Evolutionary conservation across 64 coral and sea anemone species (phyloP), one percentile per base, ranked within the genome.

Genomic region (Montipora cactus): DNA sequence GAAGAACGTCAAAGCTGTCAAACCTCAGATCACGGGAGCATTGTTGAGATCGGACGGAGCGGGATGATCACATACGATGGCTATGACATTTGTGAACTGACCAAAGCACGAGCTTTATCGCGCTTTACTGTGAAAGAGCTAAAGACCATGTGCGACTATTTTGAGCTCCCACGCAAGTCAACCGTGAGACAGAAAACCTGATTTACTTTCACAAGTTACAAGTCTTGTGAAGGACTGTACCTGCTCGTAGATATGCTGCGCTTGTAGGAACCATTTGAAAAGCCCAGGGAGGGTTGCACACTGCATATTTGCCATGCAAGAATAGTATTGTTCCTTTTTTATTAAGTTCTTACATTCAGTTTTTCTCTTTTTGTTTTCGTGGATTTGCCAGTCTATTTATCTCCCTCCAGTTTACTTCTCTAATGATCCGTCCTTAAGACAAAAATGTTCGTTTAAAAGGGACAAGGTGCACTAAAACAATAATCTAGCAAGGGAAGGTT

Each of bases 61-160:
- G 37, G 88, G 88, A 75, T 90, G 20, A 80, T 90, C 77, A 67
- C 75, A 77, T 90, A 90, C 79, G 88, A 81, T 22, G 88, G 77
- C 5, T 79, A 90, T 61, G 88, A 90, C 62, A 90, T 90, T 80
- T 90, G 88, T 48, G 77, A 47, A 48, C 13, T 22, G 55, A 57
- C 67, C 59, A 90, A 90, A 66, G 51, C 75, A 64, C 58, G 47
- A 7, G 75, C 88, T 46, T 71, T 90, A 66, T 79, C 77, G 77
- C 75, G 37, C 59, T 90, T 90, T 67, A 90, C 57, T 66, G 49
- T 53, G 37, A 90, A 90, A 20, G 59, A 67, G 25, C 55, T 90
- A 37, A 80, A 66, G 67, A 67, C 48, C 59, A 79, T 90, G 47
- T 90, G 88, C 66, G 88, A 90, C 20, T 22, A 90, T 55, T 81